Evolutionary conservation across 2,888 invertebrate genomes (phyloP), one percentile per base, ranked within the genome.

Genomic region (Lasioglossum malachurum): DNA sequence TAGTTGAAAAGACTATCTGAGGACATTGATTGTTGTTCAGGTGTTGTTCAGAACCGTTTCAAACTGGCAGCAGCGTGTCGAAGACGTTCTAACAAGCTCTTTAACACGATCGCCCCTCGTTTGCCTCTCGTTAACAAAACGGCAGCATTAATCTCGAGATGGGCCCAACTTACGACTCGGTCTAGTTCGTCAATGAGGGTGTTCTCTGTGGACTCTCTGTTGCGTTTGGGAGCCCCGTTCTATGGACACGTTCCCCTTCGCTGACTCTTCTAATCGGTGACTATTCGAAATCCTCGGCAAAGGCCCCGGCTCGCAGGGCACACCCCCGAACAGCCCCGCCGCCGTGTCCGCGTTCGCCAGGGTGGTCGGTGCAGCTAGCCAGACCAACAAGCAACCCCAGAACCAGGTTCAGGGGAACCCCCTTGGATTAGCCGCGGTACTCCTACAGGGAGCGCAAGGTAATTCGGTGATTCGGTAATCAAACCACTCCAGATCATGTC

Each of bases 391-490:
- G 79, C 90, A 90, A 80, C 75, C 82, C 73, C 87, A 84, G 73
- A 90, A 87, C 83, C 90, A 88, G 80, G 53, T 87, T 67, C 90
- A 90, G 73, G 92, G 93, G 75, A 95, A 93, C 92, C 94, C 95
- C 84, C 94, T 95, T 87, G 94, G 94, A 91, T 91, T 95, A 88
- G 95, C 95, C 92, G 95, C 95, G 86, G 95, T 95, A 74, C 94
- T 96, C 84, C 94, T 95, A 77, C 95, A 95, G 91, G 95, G 95
- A 87, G 95, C 95, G 83, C 95, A 96, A 96, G 95, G 95, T 96
- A 95, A 94, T 88, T 80, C 81, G 77, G 81, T 31, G 4, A 14
- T 60, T n/a, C n/a, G 60, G 4, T 14, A 4, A 14, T 60, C 60
- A n/a, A 14, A 23, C 2, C 53, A 8, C 53, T 53, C 23, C 53